Conservation (phyloP, 64 coral and sea anemone species). For the Dendrophyllia cribrosa region DNA sequence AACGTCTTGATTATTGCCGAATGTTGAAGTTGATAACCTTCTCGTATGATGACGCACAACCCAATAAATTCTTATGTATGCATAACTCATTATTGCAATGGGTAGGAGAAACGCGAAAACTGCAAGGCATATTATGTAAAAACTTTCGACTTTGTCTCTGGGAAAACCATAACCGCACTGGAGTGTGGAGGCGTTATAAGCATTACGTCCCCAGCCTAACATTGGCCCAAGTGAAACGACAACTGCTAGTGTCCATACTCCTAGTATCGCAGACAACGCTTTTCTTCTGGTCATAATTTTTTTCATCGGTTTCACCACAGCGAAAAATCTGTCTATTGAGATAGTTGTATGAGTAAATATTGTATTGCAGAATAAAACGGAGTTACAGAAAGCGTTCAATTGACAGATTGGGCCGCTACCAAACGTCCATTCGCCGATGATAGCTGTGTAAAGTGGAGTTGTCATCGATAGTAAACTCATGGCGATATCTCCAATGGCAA, state of each 20-base stretch:
- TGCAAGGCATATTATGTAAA: slow-evolving; percentile 80
- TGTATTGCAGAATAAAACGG: slow-evolving; percentile 80
- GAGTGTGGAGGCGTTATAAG: slow-evolving; percentile 80
- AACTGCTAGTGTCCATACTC: slow-evolving; percentile 75
- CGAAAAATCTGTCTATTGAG: slow-evolving; percentile 86
- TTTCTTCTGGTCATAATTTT: slow-evolving; percentile 83
- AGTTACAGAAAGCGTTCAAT: slow-evolving; percentile 79
- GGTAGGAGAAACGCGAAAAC: slow-evolving; percentile 75
- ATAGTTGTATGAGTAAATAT: slow-evolving; percentile 93
- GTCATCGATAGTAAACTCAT: slow-evolving; percentile 80
- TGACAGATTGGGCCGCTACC: slow-evolving; percentile 59
- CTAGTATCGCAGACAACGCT: slow-evolving; percentile 60
- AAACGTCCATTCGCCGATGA: slow-evolving; percentile 69
- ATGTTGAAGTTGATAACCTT: slow-evolving; percentile 76
- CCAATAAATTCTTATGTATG: slow-evolving; percentile 73
- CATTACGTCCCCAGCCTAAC: slow-evolving; percentile 79
- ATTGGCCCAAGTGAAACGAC: slow-evolving; percentile 75
- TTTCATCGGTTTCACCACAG: slow-evolving; percentile 82
- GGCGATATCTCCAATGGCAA: slow-evolving; percentile 82
- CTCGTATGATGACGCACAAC: slow-evolving; percentile 63
- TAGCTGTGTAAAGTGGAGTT: slow-evolving; percentile 66
- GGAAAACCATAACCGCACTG: slow-evolving; percentile 89
- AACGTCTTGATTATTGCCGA: slow-evolving; percentile 39
- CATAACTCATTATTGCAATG: slow-evolving; percentile 74
- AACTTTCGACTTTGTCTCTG: slow-evolving; percentile 50